Percentiles rank a stretch among this genome's conserved stretches.
Evolutionary conservation across 2,797 vertebrate genomes (phyloP).

Genomic region (Gallinago nigripennis): DNA sequence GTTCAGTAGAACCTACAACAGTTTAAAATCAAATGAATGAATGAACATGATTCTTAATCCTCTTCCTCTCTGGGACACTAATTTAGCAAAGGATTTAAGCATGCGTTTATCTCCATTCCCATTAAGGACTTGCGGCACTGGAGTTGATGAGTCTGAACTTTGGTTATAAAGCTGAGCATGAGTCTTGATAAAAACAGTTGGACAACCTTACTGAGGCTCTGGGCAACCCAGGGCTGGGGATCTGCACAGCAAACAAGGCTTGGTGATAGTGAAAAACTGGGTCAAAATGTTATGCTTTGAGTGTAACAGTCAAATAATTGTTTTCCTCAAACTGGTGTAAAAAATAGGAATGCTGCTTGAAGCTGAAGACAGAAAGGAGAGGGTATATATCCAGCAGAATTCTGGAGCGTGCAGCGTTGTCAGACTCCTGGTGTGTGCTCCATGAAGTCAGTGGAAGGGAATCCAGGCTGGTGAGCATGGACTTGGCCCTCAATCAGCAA

Average conservation of each 20-base stretch:
- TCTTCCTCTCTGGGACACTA: not conserved
- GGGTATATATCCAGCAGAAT: not conserved
- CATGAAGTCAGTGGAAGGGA: not conserved
- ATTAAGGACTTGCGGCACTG: not conserved
- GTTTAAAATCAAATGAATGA: not conserved
- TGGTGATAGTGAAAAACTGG: not conserved
- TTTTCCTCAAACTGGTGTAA: not conserved
- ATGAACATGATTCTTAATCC: not conserved
- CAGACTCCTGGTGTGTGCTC: not conserved
- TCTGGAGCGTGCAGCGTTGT: accelerated
- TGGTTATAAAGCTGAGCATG: not conserved
- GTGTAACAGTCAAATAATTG: not conserved
- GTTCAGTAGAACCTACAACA: not conserved
- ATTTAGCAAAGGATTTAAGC: conserved; percentile 27
- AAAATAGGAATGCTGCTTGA: not conserved
- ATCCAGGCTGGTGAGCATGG: accelerated
- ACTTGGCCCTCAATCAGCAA: not conserved
- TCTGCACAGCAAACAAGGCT: not conserved
- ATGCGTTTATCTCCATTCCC: not conserved
- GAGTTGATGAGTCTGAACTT: not conserved
- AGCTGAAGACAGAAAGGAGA: not conserved
- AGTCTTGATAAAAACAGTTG: not conserved
- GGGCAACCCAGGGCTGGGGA: not conserved
- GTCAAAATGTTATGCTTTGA: not conserved
- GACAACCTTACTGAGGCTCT: not conserved